These are phyloP conservation scores for Ophioderma brevispina DNA, from an alignment of 35 echinoderm and acorn worm species.

Conservation along the genomic window DNA sequence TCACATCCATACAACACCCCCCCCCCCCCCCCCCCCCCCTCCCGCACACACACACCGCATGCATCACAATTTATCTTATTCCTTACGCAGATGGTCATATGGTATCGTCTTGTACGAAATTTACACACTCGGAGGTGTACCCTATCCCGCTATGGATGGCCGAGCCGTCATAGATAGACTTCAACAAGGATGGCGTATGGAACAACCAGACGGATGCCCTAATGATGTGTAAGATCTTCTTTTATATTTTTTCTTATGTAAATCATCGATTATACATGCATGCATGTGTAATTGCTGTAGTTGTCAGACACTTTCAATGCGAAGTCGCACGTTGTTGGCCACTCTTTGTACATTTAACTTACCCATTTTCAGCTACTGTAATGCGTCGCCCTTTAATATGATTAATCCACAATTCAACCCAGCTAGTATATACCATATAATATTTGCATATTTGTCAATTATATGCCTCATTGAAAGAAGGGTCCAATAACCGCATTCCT, in stretches of 20 bases:
- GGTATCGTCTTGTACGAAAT: slow-evolving; percentile 93
- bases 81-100: slow-evolving; percentile 70
- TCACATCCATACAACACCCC: neutral
- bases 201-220: slow-evolving; percentile 68
- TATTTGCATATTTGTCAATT: no score
- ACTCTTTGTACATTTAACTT: no score
- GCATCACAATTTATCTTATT: neutral
- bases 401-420: no score
- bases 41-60: neutral
- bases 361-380: neutral
- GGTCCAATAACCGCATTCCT: no score
- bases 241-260: neutral
- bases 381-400: no score
- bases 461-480: no score
- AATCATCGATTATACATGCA: neutral
- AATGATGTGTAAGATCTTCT: slow-evolving; percentile 91
- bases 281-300: no score
- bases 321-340: no score
- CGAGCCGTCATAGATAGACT: slow-evolving; percentile 52
- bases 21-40: no score
- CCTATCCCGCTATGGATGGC: slow-evolving; percentile 82
- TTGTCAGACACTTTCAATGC: no score
- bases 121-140: slow-evolving; percentile 80
- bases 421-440: no score
- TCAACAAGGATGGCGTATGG: slow-evolving; percentile 77